These are phyloP conservation scores for Argopecten irradians DNA, from an alignment of 1,140 invertebrate genomes.

Conservation along the genomic window DNA sequence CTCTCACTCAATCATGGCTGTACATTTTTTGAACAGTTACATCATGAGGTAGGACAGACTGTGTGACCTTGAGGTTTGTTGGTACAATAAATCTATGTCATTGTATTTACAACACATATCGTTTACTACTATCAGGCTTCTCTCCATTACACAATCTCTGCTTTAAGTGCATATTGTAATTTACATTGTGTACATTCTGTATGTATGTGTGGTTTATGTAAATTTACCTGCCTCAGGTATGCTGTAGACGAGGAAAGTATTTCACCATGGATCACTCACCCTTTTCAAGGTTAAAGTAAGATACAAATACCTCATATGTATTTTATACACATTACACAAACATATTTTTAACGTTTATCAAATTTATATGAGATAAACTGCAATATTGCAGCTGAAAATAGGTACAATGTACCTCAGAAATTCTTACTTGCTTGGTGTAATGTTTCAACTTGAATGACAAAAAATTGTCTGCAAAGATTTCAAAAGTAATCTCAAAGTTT, in stretches of 20 bases:
- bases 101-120: neutral
- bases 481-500: neutral
- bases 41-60: neutral
- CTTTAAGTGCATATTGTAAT: neutral
- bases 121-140: neutral
- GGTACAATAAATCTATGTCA: neutral
- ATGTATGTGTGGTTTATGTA: neutral
- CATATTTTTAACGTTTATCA: no score
- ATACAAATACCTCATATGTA: neutral
- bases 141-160: neutral
- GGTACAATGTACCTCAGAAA: no score
- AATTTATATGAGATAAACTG: no score
- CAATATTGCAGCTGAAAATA: no score
- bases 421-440: no score
- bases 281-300: slow-evolving; percentile 8
- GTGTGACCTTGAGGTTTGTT: neutral
- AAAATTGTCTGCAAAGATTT: neutral
- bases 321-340: no score
- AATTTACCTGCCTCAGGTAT: neutral
- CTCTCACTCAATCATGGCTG: neutral
- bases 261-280: neutral
- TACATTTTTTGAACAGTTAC: neutral
- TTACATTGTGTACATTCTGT: neutral
- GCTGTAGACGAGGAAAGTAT: neutral
- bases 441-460: neutral